These are phyloP conservation scores for Meiosimyza platycephala DNA, from an alignment of 2,888 invertebrate genomes.

Conservation along the genomic window DNA sequence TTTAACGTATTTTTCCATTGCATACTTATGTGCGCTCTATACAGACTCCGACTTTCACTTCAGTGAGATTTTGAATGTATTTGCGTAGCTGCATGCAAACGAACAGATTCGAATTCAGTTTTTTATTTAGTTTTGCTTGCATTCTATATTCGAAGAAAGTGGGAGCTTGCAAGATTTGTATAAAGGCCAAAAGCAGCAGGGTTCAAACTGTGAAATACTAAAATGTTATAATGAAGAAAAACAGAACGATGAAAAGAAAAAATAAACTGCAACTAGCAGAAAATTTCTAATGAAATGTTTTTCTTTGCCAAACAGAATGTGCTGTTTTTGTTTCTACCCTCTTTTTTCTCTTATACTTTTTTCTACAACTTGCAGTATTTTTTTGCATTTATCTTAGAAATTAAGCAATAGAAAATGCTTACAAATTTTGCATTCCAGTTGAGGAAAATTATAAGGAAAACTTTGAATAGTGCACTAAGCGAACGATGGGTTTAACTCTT, in stretches of 20 bases:
- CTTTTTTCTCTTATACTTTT: too few species aligned
- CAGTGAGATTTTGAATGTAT: slow-evolving; percentile 26
- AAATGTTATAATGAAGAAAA: not conserved
- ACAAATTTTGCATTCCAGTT: too few species aligned
- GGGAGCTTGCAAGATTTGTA: not conserved
- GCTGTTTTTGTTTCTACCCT: not conserved
- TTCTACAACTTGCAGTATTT: too few species aligned
- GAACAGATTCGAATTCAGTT: slow-evolving; percentile 21
- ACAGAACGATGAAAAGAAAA: slow-evolving; percentile 25
- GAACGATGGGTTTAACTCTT: too few species aligned
- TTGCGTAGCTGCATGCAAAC: slow-evolving; percentile 3
- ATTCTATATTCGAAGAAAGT: not conserved
- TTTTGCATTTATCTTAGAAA: too few species aligned
- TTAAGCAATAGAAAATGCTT: too few species aligned
- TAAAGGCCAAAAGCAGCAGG: not conserved
- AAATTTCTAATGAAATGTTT: slow-evolving; percentile 40
- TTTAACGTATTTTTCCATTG: slow-evolving; percentile 20
- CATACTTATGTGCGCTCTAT: slow-evolving; percentile 8
- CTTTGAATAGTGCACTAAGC: too few species aligned
- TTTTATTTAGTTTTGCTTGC: not conserved
- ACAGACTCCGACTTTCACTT: not conserved
- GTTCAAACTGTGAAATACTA: not conserved
- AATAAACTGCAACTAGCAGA: slow-evolving; percentile 33
- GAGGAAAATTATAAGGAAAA: too few species aligned
- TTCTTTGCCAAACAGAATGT: slow-evolving; percentile 37